Evolutionary conservation across 1,140 invertebrate genomes (phyloP).

Genomic region (Meloidogyne exigua): DNA sequence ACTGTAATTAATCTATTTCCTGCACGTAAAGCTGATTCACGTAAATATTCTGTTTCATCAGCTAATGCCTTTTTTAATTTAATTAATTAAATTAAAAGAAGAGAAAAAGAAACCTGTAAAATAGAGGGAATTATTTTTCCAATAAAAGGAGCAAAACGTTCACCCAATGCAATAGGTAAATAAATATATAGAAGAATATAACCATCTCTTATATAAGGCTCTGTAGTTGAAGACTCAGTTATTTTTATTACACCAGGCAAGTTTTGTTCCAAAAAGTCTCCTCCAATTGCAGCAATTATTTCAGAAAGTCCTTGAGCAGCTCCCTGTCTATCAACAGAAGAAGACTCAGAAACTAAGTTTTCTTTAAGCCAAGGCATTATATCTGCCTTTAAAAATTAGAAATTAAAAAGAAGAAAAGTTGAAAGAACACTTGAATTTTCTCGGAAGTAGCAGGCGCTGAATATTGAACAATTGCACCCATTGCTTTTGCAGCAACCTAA

Average conservation of each 20-base stretch:
- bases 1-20: conserved; percentile 93
- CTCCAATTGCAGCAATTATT: conserved; percentile 90
- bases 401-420: conserved; percentile 67
- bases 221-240: conserved; percentile 76
- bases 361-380: conserved; percentile 96
- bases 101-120: conserved; percentile 71
- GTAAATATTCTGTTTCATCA: conserved; percentile 97
- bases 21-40: conserved; percentile 91
- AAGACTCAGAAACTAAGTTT: conserved; percentile 90
- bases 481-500: conserved; percentile 84
- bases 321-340: conserved; percentile 90
- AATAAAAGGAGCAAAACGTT: conserved; percentile 92
- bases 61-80: conserved; percentile 75
- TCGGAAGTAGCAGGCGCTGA: conserved; percentile 71
- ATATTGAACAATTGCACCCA: conserved; percentile 93
- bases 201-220: conserved; percentile 96
- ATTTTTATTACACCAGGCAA: conserved; percentile 98
- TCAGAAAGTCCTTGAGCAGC: conserved; percentile 84
- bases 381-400: conserved; percentile 75
- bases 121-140: conserved; percentile 96
- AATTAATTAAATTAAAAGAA: no score
- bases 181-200: conserved; percentile 99
- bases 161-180: conserved; percentile 91
- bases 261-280: conserved; percentile 87
- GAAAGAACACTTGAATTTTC: conserved; percentile 25